Evolutionary conservation across 2,888 invertebrate species (phyloP), one percentile per base, ranked within the genome.

Genomic region (Lypha dubia): DNA sequence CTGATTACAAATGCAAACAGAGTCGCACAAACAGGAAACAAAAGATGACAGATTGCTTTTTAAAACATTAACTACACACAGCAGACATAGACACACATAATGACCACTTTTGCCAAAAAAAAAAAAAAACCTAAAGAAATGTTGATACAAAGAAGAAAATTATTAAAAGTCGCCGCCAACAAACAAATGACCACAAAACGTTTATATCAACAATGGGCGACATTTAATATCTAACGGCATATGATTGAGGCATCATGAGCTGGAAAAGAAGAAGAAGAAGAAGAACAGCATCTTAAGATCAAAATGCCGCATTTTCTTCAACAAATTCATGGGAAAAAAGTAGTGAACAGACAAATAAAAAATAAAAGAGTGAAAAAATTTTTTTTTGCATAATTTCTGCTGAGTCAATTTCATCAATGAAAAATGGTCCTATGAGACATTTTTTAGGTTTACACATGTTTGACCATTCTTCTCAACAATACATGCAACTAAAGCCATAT

Each of bases 321-420:
- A 28, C 32, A 60, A 68, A 44, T 65, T 41, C 74, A 74, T 62
- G 68, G 67, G 44, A 81, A 74, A 9, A 11, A 38, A 53, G 44
- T 53, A 68, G 62, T 71, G 22, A 51, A 3, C 53, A 41, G 28
- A 41, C 44, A 65, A 41, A 38, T 1, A 6, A 20, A 49, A 28
- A 56, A 41, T 53, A 24, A 41, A 41, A 53, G 38, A 41, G 41
- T 63, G 24, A 20, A 63, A n/a, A n/a, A 28, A 0, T 22, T 51
- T 22, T 28, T n/a, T 73, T 67, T 74, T 74, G 67, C 80, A 80
- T 80, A 74, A 79, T 81, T 86, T 83, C 44, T 86, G 86, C 86
- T 86, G 86, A 86, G 84, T 86, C 86, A 86, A 84, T 53, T 24
- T 38, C 44, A 81, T 82, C 75, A 81, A 81, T 56, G n/a, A n/a